Evolutionary conservation across 2,113 vertebrate species (phyloP), one percentile per base, ranked within the genome.

Genomic region (Hoplias malabaricus): DNA sequence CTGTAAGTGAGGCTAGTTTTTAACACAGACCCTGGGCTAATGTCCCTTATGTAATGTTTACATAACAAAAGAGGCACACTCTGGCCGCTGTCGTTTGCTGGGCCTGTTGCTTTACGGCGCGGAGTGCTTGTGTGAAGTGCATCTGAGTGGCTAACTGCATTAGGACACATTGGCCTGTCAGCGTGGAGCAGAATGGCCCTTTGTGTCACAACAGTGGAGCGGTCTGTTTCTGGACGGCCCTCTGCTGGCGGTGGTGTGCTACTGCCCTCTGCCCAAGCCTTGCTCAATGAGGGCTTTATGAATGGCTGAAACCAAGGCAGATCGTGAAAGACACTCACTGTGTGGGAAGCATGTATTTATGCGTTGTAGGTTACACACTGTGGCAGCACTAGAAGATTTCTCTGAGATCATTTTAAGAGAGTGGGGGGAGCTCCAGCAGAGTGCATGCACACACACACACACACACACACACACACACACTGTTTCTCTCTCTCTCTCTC

Each of bases 101-200:
- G 67, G 62, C 59, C 57, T 77, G 62, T 72, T 78, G 62, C 65
- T 83, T 78, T 72, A 56, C 29, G 50, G 62, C 21, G 43, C 42
- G 34, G 71, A 57, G 46, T 36, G 75, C 62, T 72, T 14, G 25
- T 80, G 62, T 84, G 78, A 81, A 79, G 82, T 82, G 80, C 53
- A 33, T 79, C 77, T 70, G 74, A 84, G 74, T 84, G 84, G 63
- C 62, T 84, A 78, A 86, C 77, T 79, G 78, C 80, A 81, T 79
- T 69, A 69, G 82, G 76, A 75, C 75, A 80, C 70, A 75, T 81
- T 86, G 79, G 73, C 78, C 59, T 43, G 80, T 65, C 53, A 65
- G 82, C 63, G 34, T 27, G 40, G 66, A 63, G 63, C 62, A 84
- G 82, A 84, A 86, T 86, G 80, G 76, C 72, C 78, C 74, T 78